Base-by-base conservation (phyloP, 1,140 invertebrate genomes). In the Macrobrachium nipponense region DNA sequence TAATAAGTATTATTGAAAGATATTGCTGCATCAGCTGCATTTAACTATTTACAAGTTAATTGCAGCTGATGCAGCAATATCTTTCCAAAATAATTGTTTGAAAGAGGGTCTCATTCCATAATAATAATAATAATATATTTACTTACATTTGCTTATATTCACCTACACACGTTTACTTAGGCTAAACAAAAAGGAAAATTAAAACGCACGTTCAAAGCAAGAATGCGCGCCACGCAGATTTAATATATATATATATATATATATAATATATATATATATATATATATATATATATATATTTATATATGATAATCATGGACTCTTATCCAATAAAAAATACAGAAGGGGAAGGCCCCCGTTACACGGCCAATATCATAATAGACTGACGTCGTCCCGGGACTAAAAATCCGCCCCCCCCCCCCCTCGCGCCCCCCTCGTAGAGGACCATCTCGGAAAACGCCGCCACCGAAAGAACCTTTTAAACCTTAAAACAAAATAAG, bases 401-500 rank as follows among this genome's bases (percentile, higher is more conserved):
- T 70, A 78, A 77, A 36, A 68, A 85, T 60, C 62, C 62, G 23
- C 60, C 77, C 75, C 64, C 62, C 51, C 60, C 77, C 75, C 64
- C 62, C 51, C 60, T n/a, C n/a, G n/a, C n/a, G n/a, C 62, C 51
- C 60, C 77, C 75, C 64, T 68, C 61, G 58, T 79, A 85, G 70
- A 76, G 82, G 23, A n/a, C 70, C 62, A 79, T 62, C 77, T 36
- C 77, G 75, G 70, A n/a, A 36, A n/a, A n/a, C n/a, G n/a, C n/a
- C 44, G 44, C 18, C 15, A 14, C 64, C 61, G 60, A 58, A 78
- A 59, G 61, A 27, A 51, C 60, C 62, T 58, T 36, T 18, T 70
- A 79, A 85, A 66, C 82, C 72, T 78, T 79, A 1, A 6, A 85
- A 85, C 75, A 79, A 78, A 78, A 72, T 78, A 79, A 85, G 76